A percentile compares a stretch with the other conserved stretches of the same genome.
phyloP scores from a whole-genome alignment of 2,888 invertebrate genomes.

The Julus scanicus region DNA sequence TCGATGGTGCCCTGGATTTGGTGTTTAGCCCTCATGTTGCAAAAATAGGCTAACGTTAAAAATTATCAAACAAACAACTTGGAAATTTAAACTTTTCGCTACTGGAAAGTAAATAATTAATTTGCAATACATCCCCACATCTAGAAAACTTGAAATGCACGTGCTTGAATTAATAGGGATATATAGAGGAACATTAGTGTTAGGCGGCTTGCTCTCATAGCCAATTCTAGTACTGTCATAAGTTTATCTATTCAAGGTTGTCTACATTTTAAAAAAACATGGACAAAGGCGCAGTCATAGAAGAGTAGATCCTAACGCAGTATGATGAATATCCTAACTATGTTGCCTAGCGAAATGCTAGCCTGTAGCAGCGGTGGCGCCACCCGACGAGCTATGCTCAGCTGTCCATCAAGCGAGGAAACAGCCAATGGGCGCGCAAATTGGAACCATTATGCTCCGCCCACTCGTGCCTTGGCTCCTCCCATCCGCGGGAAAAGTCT shows the following conservation, averaged over 20 bases:
- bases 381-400: neutral
- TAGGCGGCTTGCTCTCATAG: neutral
- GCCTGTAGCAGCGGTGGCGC: neutral
- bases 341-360: neutral
- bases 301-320: neutral
- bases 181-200: too few species aligned
- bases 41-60: too few species aligned
- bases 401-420: neutral
- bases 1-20: too few species aligned
- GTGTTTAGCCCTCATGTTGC: too few species aligned
- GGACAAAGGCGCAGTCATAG: neutral
- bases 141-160: too few species aligned
- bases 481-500: slow-evolving; percentile 48
- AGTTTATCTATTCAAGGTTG: neutral
- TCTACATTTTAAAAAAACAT: neutral
- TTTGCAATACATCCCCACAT: too few species aligned
- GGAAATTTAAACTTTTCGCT: too few species aligned
- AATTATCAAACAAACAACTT: too few species aligned
- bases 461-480: neutral
- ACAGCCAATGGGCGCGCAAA: neutral
- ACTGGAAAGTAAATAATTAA: too few species aligned
- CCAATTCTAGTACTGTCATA: too few species aligned
- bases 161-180: too few species aligned
- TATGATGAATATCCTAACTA: neutral
- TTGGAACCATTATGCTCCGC: neutral